Percentiles rank a stretch among this genome's conserved stretches.
These are phyloP conservation scores for Adelosebastes latens DNA, from an alignment of 2,797 vertebrate species.

Conservation along the genomic window DNA sequence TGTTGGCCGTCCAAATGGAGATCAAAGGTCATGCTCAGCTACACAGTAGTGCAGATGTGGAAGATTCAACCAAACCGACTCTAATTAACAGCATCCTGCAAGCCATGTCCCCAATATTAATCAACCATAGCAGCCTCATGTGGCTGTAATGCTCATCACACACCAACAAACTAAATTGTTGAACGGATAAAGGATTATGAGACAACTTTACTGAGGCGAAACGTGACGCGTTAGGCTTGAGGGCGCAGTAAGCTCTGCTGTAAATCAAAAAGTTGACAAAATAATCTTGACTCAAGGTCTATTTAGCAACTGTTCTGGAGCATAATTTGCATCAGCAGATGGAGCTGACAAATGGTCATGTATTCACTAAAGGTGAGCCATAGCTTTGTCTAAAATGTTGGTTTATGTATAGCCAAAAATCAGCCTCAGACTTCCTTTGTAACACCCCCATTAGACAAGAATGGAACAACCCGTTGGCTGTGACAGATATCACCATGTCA, in stretches of 20 bases:
- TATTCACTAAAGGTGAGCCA: background rate
- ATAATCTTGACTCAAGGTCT: background rate
- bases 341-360: background rate
- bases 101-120: background rate
- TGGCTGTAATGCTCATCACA: background rate
- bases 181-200: background rate
- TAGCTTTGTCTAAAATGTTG: background rate
- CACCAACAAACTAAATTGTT: background rate
- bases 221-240: background rate
- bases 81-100: background rate
- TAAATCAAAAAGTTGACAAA: background rate
- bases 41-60: background rate
- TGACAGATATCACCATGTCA: background rate
- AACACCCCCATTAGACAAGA: background rate
- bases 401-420: background rate
- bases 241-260: background rate
- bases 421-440: background rate
- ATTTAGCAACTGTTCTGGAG: background rate
- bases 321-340: background rate
- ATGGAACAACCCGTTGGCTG: background rate
- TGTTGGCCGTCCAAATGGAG: background rate
- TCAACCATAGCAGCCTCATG: background rate
- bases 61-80: conserved; percentile 2
- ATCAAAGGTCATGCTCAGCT: conserved; percentile 7
- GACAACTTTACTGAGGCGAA: background rate